Conservation (phyloP, 2,888 invertebrate genomes). For the Stratiomys singularior region DNA sequence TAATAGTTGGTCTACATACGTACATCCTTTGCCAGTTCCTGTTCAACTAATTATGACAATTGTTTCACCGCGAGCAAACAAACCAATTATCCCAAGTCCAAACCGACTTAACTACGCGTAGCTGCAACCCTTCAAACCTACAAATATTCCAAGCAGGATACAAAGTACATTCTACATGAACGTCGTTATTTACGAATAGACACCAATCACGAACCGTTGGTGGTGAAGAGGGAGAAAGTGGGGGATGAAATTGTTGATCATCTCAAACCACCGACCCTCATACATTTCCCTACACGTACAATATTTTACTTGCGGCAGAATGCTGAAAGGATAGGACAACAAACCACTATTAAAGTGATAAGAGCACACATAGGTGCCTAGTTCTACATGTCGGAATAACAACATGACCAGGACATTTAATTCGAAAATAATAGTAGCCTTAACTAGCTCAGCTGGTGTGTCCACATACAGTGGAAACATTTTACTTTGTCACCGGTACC, state of each 20-base stretch:
- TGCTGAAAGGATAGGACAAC: not conserved
- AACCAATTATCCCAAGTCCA: conserved; percentile 30
- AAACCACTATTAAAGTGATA: not conserved
- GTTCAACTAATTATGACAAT: conserved; percentile 27
- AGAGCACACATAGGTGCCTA: no score
- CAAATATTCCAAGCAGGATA: not conserved
- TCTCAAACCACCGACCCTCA: not conserved
- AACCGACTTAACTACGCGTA: not conserved
- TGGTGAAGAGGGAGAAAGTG: not conserved
- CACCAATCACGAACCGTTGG: not conserved
- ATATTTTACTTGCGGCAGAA: not conserved
- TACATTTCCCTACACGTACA: not conserved
- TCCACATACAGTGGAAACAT: not conserved
- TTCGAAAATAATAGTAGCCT: conserved; percentile 37
- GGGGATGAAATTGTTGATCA: not conserved
- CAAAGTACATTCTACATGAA: not conserved
- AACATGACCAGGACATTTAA: conserved; percentile 19
- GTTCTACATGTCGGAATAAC: not conserved
- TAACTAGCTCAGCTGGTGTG: not conserved
- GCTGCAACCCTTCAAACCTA: not conserved
- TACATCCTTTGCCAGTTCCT: not conserved
- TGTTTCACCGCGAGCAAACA: conserved; percentile 31
- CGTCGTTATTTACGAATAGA: not conserved
- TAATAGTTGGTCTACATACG: not conserved
- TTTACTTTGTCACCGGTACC: not conserved